These are phyloP conservation scores for Heloderma charlesbogerti DNA, from an alignment of 2,113 vertebrate genomes.

Conservation along the genomic window DNA sequence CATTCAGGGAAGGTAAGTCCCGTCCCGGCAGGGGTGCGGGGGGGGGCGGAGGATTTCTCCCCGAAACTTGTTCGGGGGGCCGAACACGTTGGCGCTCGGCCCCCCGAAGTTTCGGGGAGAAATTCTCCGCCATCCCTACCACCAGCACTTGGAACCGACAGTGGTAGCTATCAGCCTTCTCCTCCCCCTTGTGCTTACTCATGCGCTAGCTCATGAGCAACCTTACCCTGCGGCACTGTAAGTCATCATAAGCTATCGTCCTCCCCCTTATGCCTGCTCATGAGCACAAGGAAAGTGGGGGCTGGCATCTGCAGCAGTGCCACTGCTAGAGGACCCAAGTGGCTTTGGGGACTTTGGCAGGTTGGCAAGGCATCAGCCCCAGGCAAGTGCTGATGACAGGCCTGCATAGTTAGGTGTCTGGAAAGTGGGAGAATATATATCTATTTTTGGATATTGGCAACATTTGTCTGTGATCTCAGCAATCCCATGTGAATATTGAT, in stretches of 20 bases:
- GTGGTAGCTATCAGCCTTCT: background rate
- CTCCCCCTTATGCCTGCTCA: background rate
- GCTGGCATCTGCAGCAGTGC: background rate
- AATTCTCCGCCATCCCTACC: no score
- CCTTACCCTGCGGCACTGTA: background rate
- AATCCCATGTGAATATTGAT: background rate
- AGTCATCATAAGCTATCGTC: background rate
- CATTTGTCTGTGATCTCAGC: background rate
- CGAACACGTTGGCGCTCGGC: no score
- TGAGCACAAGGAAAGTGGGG: background rate
- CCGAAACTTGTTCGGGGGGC: no score
- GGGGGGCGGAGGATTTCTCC: no score
- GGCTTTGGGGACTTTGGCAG: no score
- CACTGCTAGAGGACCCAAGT: no score
- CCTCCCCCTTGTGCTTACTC: background rate
- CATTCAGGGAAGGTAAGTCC: no score
- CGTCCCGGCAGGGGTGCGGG: no score
- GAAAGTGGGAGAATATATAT: background rate
- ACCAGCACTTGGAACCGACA: background rate
- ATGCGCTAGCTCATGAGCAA: background rate
- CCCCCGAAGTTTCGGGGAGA: no score
- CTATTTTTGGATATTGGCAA: background rate
- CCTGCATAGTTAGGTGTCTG: background rate
- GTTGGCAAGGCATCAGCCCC: background rate
- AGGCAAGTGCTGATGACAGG: background rate